phyloP scores from a whole-genome alignment of 1,140 invertebrate species.

The Pseudoatta argentina region DNA sequence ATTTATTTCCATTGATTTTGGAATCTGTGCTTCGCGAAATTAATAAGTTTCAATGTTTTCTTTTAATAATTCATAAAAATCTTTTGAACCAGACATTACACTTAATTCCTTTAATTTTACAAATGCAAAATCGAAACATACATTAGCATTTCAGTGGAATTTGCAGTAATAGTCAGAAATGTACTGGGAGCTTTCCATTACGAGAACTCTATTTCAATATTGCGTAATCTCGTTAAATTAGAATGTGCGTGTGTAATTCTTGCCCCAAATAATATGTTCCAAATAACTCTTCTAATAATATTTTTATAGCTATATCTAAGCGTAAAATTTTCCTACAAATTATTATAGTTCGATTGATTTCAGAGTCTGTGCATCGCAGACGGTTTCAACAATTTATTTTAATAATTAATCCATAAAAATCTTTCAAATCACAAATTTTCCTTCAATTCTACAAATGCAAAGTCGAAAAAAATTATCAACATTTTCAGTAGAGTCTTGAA shows the following conservation, averaged over 20 bases:
- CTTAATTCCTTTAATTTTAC: too few species aligned
- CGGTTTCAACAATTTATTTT: not conserved
- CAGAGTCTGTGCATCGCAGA: not conserved
- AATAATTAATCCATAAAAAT: not conserved
- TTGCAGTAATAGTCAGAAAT: too few species aligned
- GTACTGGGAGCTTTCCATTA: slow-evolving; percentile 5
- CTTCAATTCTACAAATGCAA: not conserved
- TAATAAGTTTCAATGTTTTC: too few species aligned
- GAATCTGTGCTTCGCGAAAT: too few species aligned
- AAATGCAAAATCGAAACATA: too few species aligned
- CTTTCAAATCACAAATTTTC: not conserved
- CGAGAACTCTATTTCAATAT: not conserved
- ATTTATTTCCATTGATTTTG: too few species aligned
- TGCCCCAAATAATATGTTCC: not conserved
- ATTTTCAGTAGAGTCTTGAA: slow-evolving; percentile 1
- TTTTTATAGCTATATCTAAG: not conserved
- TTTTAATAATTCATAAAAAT: too few species aligned
- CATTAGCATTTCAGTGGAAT: too few species aligned
- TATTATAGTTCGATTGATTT: not conserved
- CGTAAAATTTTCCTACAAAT: not conserved
- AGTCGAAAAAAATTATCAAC: not conserved
- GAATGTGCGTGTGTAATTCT: not conserved
- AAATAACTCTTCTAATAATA: not conserved
- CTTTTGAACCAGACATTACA: too few species aligned
- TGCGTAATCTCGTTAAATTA: not conserved